These are phyloP conservation scores for Malthinus seriepunctatus DNA, from an alignment of 2,888 invertebrate species.

Conservation along the genomic window DNA sequence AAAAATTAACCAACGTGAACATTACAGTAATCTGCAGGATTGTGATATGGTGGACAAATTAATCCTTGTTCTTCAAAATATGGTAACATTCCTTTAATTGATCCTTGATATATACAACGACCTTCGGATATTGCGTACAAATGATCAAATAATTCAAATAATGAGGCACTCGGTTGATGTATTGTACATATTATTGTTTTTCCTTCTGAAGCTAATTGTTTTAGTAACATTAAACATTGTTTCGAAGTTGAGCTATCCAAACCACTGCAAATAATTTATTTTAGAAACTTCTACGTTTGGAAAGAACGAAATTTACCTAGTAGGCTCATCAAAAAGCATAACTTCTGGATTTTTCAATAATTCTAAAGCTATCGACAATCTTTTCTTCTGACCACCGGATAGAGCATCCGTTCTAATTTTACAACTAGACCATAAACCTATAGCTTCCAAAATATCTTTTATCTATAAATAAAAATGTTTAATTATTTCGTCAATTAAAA, in stretches of 20 bases:
- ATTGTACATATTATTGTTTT: conserved; percentile 87
- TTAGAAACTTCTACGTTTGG: background rate
- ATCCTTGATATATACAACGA: conserved; percentile 79
- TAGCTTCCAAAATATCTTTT: conserved; percentile 75
- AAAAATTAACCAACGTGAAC: background rate
- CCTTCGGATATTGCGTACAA: conserved; percentile 83
- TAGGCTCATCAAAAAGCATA: conserved; percentile 94
- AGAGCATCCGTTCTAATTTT: conserved; percentile 71
- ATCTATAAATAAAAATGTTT: conserved; percentile 62
- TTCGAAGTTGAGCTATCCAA: conserved; percentile 81
- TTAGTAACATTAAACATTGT: conserved; percentile 79
- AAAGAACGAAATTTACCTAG: conserved; percentile 65
- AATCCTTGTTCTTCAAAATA: conserved; percentile 73
- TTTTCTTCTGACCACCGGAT: conserved; percentile 89
- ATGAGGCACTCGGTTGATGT: conserved; percentile 87
- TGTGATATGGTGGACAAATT: conserved; percentile 85
- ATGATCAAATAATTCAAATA: conserved; percentile 88
- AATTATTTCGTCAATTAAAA: conserved; percentile 5
- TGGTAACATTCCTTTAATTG: conserved; percentile 73
- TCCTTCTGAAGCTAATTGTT: conserved; percentile 80
- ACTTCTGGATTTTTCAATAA: conserved; percentile 89
- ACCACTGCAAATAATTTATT: conserved; percentile 61
- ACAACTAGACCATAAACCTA: conserved; percentile 70
- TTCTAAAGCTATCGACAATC: conserved; percentile 88
- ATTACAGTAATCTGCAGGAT: conserved; percentile 88